A percentile compares a stretch with the other conserved stretches of the same genome.
Evolutionary conservation across 1,140 invertebrate species (phyloP).

Genomic region (Plectrocnemia conspersa): DNA sequence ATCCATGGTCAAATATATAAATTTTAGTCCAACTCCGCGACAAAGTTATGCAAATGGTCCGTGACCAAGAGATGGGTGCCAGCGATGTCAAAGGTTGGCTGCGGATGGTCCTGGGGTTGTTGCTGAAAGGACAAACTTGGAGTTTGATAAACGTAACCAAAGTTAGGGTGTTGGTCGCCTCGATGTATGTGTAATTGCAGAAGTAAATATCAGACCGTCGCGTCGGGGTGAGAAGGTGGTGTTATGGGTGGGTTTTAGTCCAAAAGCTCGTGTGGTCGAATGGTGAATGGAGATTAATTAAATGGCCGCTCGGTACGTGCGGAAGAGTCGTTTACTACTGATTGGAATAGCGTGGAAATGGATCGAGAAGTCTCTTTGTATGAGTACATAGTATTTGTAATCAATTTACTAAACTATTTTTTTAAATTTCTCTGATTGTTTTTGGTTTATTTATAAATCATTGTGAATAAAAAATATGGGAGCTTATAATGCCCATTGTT

Average conservation of each 20-base stretch:
- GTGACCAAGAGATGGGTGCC: slow-evolving; percentile 8
- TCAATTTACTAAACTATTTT: no score
- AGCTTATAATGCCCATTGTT: no score
- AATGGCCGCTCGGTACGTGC: background rate
- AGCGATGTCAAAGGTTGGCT: slow-evolving; percentile 18
- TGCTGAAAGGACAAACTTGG: slow-evolving; percentile 29
- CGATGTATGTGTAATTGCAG: slow-evolving; percentile 4
- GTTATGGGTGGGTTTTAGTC: background rate
- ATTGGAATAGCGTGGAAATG: no score
- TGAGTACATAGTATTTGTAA: no score
- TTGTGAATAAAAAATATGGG: no score
- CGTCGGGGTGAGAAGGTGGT: background rate
- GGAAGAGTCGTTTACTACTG: no score
- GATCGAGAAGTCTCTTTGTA: no score
- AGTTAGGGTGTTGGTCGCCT: slow-evolving; percentile 26
- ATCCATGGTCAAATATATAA: no score
- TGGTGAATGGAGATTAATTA: slow-evolving; percentile 7
- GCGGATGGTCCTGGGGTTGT: background rate
- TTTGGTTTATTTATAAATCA: no score
- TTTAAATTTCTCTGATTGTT: no score
- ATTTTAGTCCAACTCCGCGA: no score
- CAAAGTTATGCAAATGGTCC: slow-evolving; percentile 31
- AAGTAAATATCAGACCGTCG: slow-evolving; percentile 1
- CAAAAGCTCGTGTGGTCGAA: background rate
- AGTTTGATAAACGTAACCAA: slow-evolving; percentile 34